phyloP scores from a whole-genome alignment of 1,140 invertebrate genomes.

The Leptopilina boulardi region DNA sequence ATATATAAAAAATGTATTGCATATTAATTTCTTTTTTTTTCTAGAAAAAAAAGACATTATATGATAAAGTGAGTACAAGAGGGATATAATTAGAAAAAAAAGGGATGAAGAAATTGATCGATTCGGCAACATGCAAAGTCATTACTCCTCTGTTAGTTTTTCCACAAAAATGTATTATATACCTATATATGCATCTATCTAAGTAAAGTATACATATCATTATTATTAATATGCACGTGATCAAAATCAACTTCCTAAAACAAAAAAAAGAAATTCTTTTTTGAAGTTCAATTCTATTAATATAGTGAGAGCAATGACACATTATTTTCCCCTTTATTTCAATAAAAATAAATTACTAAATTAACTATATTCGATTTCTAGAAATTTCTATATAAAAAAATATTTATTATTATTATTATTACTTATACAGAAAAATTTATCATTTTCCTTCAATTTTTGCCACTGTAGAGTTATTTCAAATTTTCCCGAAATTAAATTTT shows the following conservation, averaged over 20 bases:
- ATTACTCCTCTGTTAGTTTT: neutral
- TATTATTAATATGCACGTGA: conserved; percentile 18
- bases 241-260: conserved; percentile 17
- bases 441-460: too few relatives aligned
- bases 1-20: neutral
- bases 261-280: too few relatives aligned
- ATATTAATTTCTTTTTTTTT: too few relatives aligned
- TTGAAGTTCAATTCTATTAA: conserved; percentile 7
- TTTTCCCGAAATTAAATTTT: too few relatives aligned
- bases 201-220: neutral
- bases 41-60: neutral
- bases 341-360: neutral
- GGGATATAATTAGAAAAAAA: conserved; percentile 16
- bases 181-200: neutral
- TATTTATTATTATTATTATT: too few relatives aligned
- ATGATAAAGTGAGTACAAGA: neutral
- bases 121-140: conserved; percentile 20
- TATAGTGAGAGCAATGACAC: neutral
- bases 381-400: neutral
- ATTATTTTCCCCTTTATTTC: neutral
- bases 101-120: conserved; percentile 30
- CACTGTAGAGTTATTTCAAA: too few relatives aligned
- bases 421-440: neutral
- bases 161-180: conserved; percentile 15
- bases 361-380: too few relatives aligned